Evolutionary conservation across 2,888 invertebrate genomes (phyloP).

Genomic region (Lobophora halterata): DNA sequence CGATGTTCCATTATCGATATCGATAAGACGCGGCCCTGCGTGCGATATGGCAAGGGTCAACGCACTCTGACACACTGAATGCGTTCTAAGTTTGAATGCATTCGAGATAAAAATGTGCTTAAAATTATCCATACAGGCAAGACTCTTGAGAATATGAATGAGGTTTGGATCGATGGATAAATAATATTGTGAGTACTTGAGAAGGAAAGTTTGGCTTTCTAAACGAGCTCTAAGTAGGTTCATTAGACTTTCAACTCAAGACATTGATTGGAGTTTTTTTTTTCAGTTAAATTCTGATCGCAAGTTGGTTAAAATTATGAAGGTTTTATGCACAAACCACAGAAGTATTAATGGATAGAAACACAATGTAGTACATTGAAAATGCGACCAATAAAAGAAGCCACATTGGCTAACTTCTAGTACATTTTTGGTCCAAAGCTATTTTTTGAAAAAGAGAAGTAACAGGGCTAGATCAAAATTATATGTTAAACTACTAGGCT

Average conservation of each 20-base stretch:
- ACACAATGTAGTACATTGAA: too few relatives aligned
- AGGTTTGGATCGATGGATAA: constrained; percentile 17
- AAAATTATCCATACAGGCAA: constrained; percentile 12
- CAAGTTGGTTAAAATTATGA: too few relatives aligned
- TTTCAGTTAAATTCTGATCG: not conserved
- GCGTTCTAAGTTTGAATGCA: constrained; percentile 44
- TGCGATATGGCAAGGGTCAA: constrained; percentile 69
- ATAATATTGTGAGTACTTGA: constrained; percentile 12
- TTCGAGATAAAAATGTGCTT: constrained; percentile 44
- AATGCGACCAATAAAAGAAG: too few relatives aligned
- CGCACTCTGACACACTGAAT: constrained; percentile 48
- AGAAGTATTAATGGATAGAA: not conserved
- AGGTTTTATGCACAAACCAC: not conserved
- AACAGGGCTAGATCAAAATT: too few relatives aligned
- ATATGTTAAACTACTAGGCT: too few relatives aligned
- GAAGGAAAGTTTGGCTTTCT: constrained; percentile 22
- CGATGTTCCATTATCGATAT: constrained; percentile 44
- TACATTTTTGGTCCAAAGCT: too few relatives aligned
- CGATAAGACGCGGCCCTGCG: constrained; percentile 38
- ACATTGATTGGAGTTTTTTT: constrained; percentile 19
- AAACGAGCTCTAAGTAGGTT: constrained; percentile 22
- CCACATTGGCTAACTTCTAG: too few relatives aligned
- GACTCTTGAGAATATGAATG: constrained; percentile 25
- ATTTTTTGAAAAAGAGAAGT: too few relatives aligned
- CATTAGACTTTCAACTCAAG: constrained; percentile 20